Conservation (phyloP, 1,140 invertebrate species). For the Psix sp. region DNA sequence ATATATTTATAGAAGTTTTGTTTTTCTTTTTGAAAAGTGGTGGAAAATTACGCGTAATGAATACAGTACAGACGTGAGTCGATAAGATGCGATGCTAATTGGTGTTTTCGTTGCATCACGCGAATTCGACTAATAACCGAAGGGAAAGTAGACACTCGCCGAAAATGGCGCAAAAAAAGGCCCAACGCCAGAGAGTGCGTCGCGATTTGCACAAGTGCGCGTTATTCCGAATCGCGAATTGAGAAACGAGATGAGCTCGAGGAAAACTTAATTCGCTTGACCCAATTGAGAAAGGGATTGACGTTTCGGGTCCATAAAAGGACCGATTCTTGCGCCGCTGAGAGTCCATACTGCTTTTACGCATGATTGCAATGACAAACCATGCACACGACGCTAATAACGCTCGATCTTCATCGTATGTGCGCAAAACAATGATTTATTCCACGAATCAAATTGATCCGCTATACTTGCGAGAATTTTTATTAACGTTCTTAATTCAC, state of each 20-base stretch:
- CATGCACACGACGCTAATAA: conserved; percentile 52
- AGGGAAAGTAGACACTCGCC: conserved; percentile 68
- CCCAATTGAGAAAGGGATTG: conserved; percentile 63
- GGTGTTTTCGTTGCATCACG: conserved; percentile 46
- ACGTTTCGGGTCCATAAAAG: conserved; percentile 60
- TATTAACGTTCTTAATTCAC: not conserved
- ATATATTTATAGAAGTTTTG: not conserved
- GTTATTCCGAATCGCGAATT: conserved; percentile 63
- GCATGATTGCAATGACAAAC: conserved; percentile 60
- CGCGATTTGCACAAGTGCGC: conserved; percentile 49
- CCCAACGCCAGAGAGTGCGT: conserved; percentile 41
- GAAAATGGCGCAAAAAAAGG: conserved; percentile 68
- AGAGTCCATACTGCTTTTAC: conserved; percentile 51
- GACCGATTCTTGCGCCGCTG: conserved; percentile 50
- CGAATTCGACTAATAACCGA: conserved; percentile 69
- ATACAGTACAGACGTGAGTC: conserved; percentile 1
- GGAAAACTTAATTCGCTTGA: conserved; percentile 64
- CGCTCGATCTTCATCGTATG: conserved; percentile 39
- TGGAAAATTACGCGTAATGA: not conserved
- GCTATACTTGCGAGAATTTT: not conserved
- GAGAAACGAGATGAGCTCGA: conserved; percentile 60
- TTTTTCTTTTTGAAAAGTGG: not conserved
- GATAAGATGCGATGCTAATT: conserved; percentile 47
- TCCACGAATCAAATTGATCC: conserved; percentile 37
- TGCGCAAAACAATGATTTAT: conserved; percentile 51